Evolutionary conservation across 2,888 invertebrate species (phyloP), one percentile per base, ranked within the genome.

Genomic region (Cataglyphis albicans): DNA sequence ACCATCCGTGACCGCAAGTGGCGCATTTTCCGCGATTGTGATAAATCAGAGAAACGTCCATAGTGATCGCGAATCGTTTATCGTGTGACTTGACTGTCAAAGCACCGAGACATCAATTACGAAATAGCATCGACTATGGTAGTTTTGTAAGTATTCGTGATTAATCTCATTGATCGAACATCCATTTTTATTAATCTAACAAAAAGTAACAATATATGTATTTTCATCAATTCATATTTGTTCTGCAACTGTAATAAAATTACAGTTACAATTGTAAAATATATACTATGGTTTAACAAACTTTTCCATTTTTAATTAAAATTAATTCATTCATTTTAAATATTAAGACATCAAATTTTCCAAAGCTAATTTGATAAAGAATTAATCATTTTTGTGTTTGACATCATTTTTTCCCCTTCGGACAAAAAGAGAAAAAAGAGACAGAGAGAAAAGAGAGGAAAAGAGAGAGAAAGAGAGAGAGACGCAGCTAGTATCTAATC

Each of bases 81-180:
- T 21, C 35, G 84, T 59, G 73, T 59, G 73, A 18, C 55, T 61
- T 61, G 59, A 44, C 44, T 65, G 64, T 41, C 65, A 32, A 72
- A 61, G 82, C 59, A 57, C 35, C 29, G 48, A 83, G 81, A 65
- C 84, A 87, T 83, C 89, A 84, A 86, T 87, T 85, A 86, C 84
- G 89, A 91, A 91, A 89, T 87, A 92, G 67, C 87, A 82, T 88
- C 93, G 91, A 94, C 92, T 93, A 94, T 94, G 94, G 94, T 94
- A 90, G 94, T 94, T 86, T 88, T 94, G 94, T 94, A 87, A 93
- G 94, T 94, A 90, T 78, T n/a, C 21, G 2, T 21, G 3, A n/a
- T 55, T 55, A 7, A 0, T 5, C 6, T 65, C 29, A 41, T 38
- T 18, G 9, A 48, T 76, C 25, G 0, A n/a, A 21, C 35, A 4